These are phyloP conservation scores for Dipodomys stephensi DNA, from an alignment of 2,113 vertebrate genomes.

Conservation along the genomic window DNA sequence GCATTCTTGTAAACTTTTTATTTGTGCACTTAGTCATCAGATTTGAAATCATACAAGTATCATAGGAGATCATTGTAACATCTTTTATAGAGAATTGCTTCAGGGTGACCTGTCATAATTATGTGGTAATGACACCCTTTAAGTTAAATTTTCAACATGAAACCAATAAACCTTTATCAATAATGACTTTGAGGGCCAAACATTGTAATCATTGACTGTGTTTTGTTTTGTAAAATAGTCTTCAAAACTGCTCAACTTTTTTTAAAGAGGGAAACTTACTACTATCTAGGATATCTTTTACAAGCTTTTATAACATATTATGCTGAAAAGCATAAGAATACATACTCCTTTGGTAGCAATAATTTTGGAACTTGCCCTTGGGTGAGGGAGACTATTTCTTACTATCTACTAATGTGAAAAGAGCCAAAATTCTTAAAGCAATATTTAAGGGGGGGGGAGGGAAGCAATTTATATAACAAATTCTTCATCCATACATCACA, in stretches of 20 bases:
- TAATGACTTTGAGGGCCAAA: constrained; percentile 83
- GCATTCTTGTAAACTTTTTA: constrained; percentile 87
- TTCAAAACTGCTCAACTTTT: constrained; percentile 69
- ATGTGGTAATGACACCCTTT: constrained; percentile 84
- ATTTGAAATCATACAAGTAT: constrained; percentile 84
- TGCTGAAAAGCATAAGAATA: constrained; percentile 76
- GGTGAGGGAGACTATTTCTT: constrained; percentile 74
- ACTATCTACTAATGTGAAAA: constrained; percentile 68
- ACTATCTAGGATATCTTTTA: constrained; percentile 75
- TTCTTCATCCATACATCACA: constrained; percentile 42
- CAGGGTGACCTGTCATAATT: constrained; percentile 86
- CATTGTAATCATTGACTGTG: constrained; percentile 80
- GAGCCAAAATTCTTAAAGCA: constrained; percentile 71
- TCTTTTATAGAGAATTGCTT: constrained; percentile 87
- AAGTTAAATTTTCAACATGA: constrained; percentile 86
- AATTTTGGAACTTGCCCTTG: constrained; percentile 78
- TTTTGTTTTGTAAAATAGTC: constrained; percentile 73
- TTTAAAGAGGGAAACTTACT: constrained; percentile 67
- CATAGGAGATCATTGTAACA: constrained; percentile 86
- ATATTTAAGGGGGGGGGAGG: constrained; percentile 53
- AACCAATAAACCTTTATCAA: constrained; percentile 87
- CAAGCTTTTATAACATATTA: constrained; percentile 79
- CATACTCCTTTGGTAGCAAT: constrained; percentile 74
- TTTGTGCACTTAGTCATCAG: constrained; percentile 87
- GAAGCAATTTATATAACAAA: constrained; percentile 54